Evolutionary conservation across 2,113 vertebrate genomes (phyloP).

Genomic region (Theristicus caerulescens): DNA sequence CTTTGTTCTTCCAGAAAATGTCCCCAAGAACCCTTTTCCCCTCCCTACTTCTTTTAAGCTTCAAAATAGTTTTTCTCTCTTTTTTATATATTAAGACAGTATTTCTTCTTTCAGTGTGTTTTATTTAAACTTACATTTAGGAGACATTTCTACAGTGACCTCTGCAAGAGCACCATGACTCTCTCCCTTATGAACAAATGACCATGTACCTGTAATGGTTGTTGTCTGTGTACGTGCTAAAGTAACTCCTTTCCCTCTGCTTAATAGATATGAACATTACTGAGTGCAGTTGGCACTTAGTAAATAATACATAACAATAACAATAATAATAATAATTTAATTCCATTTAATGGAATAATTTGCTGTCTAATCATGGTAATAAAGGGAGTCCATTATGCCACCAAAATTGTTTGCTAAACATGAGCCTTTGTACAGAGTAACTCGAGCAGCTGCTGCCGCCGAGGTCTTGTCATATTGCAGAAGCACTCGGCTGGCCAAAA

Average conservation of each 20-base stretch:
- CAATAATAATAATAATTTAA: background rate
- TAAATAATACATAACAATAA: slow-evolving; percentile 17
- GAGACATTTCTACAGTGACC: background rate
- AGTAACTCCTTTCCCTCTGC: background rate
- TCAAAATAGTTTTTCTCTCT: background rate
- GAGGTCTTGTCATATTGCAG: slow-evolving; percentile 7
- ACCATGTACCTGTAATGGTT: background rate
- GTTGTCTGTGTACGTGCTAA: background rate
- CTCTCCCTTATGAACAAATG: background rate
- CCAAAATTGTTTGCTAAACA: slow-evolving; percentile 21
- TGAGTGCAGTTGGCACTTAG: background rate
- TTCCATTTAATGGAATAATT: slow-evolving; percentile 19
- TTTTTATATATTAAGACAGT: background rate
- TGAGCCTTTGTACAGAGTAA: background rate
- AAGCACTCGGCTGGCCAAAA: background rate
- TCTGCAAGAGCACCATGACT: background rate
- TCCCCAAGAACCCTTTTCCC: background rate
- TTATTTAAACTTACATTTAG: background rate
- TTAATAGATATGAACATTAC: background rate
- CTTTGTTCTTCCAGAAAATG: background rate
- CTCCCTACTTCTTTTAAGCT: background rate
- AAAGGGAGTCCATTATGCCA: slow-evolving; percentile 20
- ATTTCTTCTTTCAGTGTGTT: background rate
- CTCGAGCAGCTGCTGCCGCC: slow-evolving; percentile 2
- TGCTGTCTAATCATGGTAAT: background rate